phyloP scores from a whole-genome alignment of 2,888 invertebrate genomes.

The Onchidella celtica region DNA sequence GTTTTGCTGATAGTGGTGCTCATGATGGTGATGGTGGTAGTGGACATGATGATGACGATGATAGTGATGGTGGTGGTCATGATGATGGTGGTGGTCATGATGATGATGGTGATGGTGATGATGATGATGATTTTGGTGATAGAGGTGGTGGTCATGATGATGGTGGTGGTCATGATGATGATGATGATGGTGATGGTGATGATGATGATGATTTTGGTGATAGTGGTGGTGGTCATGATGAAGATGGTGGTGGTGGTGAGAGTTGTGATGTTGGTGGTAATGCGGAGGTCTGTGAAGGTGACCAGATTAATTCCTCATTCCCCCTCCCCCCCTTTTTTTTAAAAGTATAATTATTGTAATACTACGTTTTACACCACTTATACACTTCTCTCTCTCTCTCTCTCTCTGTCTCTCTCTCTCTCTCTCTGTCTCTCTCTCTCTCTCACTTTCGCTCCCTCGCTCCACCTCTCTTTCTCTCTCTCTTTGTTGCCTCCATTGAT shows the following conservation, averaged over 20 bases:
- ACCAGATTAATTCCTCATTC: too few relatives aligned
- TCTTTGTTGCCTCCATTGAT: too few relatives aligned
- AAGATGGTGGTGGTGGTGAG: conserved; percentile 28
- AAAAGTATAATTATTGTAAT: too few relatives aligned
- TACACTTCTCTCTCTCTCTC: neutral
- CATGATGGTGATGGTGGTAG: neutral
- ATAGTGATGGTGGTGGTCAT: neutral
- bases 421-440: neutral
- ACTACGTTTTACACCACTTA: too few relatives aligned
- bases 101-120: neutral
- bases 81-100: neutral
- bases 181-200: conserved; percentile 28
- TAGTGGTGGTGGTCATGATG: neutral
- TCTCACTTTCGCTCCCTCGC: too few relatives aligned
- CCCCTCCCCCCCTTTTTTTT: too few relatives aligned
- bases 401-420: conserved; percentile 7
- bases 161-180: conserved; percentile 47
- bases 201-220: too few relatives aligned
- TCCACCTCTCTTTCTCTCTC: too few relatives aligned
- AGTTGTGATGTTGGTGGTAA: conserved; percentile 34
- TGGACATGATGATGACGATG: neutral
- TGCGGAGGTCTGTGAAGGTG: too few relatives aligned
- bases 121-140: neutral
- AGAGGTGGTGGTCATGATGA: neutral
- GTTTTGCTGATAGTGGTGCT: neutral